Evolutionary conservation across 2,113 vertebrate species (phyloP).

Genomic region (Pygoscelis antarcticus): DNA sequence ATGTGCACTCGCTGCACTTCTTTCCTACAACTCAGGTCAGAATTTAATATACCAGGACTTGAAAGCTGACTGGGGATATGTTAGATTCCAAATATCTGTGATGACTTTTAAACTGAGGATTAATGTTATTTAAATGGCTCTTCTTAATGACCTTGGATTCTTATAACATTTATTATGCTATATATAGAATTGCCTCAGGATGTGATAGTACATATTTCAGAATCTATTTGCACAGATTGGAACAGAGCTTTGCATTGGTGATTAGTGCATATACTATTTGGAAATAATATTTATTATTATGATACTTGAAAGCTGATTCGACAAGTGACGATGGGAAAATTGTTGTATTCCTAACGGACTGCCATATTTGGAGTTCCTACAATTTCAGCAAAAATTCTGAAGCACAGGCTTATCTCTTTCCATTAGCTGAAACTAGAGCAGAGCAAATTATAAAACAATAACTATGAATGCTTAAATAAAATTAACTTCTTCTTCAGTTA

Average conservation of each 20-base stretch:
- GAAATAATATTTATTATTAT: neutral
- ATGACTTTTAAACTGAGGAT: constrained; percentile 19
- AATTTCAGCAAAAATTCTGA: neutral
- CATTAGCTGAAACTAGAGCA: neutral
- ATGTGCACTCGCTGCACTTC: neutral
- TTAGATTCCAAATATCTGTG: constrained; percentile 20
- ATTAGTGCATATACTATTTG: neutral
- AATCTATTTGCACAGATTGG: neutral
- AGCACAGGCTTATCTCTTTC: neutral
- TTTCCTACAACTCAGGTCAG: constrained; percentile 42
- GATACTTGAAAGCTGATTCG: neutral
- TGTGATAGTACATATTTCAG: neutral
- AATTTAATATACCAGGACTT: constrained; percentile 12
- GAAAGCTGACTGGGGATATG: constrained; percentile 6
- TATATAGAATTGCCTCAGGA: constrained; percentile 16
- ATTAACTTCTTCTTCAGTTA: neutral
- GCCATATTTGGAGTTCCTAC: neutral
- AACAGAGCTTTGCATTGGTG: neutral
- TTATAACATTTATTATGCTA: constrained; percentile 30
- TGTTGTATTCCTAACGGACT: neutral
- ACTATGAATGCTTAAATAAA: neutral
- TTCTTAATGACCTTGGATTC: constrained; percentile 15
- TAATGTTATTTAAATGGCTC: constrained; percentile 37
- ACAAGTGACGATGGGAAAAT: neutral
- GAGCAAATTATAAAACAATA: neutral